A percentile compares a stretch with the other conserved stretches of the same genome.
These are phyloP conservation scores for Linhomoeus sp. DNA, from an alignment of 2,888 invertebrate genomes.

Conservation along the genomic window DNA sequence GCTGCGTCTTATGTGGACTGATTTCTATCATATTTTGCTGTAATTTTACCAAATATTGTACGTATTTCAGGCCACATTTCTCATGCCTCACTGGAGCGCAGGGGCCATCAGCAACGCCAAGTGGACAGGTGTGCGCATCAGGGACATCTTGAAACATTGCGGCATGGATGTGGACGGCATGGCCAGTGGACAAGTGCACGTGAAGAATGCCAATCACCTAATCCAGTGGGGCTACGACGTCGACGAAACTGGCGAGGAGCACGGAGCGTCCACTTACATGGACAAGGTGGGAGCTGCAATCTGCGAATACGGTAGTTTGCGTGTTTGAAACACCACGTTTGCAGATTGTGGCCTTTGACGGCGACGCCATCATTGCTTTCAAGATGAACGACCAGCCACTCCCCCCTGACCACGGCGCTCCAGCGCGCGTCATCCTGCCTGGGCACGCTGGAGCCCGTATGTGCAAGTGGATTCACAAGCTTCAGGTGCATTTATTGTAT, in stretches of 20 bases:
- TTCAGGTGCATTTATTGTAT: slow-evolving; percentile 86
- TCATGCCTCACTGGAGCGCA: slow-evolving; percentile 44
- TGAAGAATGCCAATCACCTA: background rate
- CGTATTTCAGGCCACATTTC: no score
- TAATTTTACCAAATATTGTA: no score
- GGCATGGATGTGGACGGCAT: no score
- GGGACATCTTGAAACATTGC: background rate
- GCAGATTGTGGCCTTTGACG: slow-evolving; percentile 42
- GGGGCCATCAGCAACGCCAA: slow-evolving; percentile 78
- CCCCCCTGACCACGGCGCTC: slow-evolving; percentile 73
- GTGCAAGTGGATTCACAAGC: slow-evolving; percentile 8
- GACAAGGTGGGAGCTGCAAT: background rate
- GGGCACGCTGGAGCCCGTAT: slow-evolving; percentile 37
- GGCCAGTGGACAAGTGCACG: no score
- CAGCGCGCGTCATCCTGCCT: slow-evolving; percentile 67
- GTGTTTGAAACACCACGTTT: no score
- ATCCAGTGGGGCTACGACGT: background rate
- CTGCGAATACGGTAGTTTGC: no score
- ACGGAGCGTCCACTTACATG: background rate
- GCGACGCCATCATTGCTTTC: slow-evolving; percentile 66
- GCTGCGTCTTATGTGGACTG: no score
- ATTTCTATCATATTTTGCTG: no score
- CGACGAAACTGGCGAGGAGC: background rate
- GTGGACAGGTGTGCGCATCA: slow-evolving; percentile 53
- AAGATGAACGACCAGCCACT: slow-evolving; percentile 77